Conservation (phyloP, 2,888 invertebrate species). For the Troglohyphantes excavatus region DNA sequence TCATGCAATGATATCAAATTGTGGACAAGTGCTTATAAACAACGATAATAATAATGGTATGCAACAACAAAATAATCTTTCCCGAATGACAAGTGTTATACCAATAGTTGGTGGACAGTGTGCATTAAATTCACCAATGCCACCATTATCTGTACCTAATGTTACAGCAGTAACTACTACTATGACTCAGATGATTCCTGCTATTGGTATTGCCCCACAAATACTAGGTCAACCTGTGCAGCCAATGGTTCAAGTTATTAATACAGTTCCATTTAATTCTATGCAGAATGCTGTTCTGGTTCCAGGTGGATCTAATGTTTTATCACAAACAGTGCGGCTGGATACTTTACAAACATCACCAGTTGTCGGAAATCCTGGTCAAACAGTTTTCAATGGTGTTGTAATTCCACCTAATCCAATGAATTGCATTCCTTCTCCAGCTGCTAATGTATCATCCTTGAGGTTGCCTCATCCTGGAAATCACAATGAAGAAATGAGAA, state of each 20-base stretch:
- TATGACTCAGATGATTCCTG: slow-evolving; percentile 82
- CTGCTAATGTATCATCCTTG: slow-evolving; percentile 43
- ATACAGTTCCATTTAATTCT: slow-evolving; percentile 85
- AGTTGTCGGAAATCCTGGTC: slow-evolving; percentile 67
- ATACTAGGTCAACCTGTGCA: slow-evolving; percentile 80
- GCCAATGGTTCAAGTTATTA: slow-evolving; percentile 86
- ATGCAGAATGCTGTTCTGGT: slow-evolving; percentile 80
- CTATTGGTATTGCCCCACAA: slow-evolving; percentile 80
- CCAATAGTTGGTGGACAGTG: slow-evolving; percentile 80
- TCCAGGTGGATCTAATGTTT: slow-evolving; percentile 79
- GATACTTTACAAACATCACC: slow-evolving; percentile 74
- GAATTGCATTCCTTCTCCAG: slow-evolving; percentile 65
- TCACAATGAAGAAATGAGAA: slow-evolving; percentile 67
- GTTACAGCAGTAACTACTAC: slow-evolving; percentile 82
- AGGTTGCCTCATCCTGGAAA: slow-evolving; percentile 62
- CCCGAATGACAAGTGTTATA: slow-evolving; percentile 77
- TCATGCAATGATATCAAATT: slow-evolving; percentile 79
- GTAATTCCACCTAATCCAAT: slow-evolving; percentile 72
- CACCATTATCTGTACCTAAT: slow-evolving; percentile 81
- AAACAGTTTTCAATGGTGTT: slow-evolving; percentile 76
- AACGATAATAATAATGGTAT: slow-evolving; percentile 75
- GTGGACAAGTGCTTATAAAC: slow-evolving; percentile 80
- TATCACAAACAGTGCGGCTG: slow-evolving; percentile 75
- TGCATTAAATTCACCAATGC: slow-evolving; percentile 81
- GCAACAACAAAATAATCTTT: slow-evolving; percentile 79